phyloP scores from a whole-genome alignment of 1,140 invertebrate genomes.

The Babylonia areolata region DNA sequence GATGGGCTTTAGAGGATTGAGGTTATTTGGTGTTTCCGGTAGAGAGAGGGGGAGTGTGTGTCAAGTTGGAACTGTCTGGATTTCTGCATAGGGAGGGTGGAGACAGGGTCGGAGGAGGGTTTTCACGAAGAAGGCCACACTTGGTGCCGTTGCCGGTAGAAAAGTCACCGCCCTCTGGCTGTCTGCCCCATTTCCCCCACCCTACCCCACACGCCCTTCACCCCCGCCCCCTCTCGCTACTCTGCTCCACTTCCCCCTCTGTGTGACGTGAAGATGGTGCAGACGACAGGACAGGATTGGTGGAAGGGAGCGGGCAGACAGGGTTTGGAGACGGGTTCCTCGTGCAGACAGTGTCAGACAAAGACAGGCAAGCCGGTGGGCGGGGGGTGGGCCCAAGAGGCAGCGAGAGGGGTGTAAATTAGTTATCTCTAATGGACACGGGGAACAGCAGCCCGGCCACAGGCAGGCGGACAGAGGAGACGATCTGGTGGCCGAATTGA shows the following conservation, averaged over 20 bases:
- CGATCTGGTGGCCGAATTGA: slow-evolving; percentile 36
- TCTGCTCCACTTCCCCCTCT: background rate
- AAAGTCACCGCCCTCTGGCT: too few species aligned
- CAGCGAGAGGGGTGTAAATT: slow-evolving; percentile 31
- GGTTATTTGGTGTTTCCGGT: background rate
- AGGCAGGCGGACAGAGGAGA: slow-evolving; percentile 4
- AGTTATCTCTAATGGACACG: slow-evolving; percentile 40
- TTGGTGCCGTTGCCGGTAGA: too few species aligned
- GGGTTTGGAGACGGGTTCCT: background rate
- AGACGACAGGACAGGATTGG: background rate
- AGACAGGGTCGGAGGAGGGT: background rate
- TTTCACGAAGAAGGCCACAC: too few species aligned
- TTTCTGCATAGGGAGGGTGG: background rate
- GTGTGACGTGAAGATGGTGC: background rate
- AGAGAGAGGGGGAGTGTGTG: background rate
- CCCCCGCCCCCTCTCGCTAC: background rate
- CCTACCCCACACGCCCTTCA: background rate
- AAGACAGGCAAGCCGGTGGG: background rate
- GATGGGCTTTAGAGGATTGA: slow-evolving; percentile 7
- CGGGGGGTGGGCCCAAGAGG: background rate
- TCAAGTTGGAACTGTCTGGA: background rate
- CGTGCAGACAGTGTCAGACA: background rate
- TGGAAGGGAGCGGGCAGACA: slow-evolving; percentile 7
- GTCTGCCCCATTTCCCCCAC: background rate
- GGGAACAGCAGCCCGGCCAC: background rate